A percentile compares a stretch with the other conserved stretches of the same genome.
These are phyloP conservation scores for Cyprinodon tularosa DNA, from an alignment of 2,113 vertebrate species.

Conservation along the genomic window DNA sequence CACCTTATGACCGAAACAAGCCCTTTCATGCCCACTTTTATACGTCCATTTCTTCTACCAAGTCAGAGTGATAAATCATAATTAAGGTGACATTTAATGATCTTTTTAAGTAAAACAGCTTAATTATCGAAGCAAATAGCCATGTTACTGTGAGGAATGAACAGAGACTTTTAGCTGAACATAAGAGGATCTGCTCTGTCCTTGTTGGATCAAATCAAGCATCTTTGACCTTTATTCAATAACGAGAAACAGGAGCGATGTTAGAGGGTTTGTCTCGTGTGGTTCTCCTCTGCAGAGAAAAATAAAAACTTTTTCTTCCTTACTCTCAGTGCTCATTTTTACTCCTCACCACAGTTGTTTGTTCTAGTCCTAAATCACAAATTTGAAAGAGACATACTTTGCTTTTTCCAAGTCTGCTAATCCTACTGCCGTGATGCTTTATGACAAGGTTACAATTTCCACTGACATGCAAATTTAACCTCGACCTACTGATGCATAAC, in stretches of 20 bases:
- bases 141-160: not conserved
- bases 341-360: too few relatives aligned
- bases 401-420: not conserved
- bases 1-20: conserved; percentile 1
- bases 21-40: not conserved
- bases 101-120: too few relatives aligned
- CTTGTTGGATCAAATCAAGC: not conserved
- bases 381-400: not conserved
- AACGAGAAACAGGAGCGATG: not conserved
- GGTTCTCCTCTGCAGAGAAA: too few relatives aligned
- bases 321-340: too few relatives aligned
- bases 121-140: conserved; percentile 2
- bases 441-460: not conserved
- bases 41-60: not conserved
- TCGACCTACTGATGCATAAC: not conserved
- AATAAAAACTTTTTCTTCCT: too few relatives aligned
- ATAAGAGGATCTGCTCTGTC: conserved; percentile 20
- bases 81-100: too few relatives aligned
- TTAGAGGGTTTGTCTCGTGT: not conserved
- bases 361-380: too few relatives aligned
- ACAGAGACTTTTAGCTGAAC: conserved; percentile 3
- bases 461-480: not conserved
- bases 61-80: too few relatives aligned
- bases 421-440: not conserved
- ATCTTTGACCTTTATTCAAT: conserved; percentile 19